Percentiles rank a stretch among this genome's conserved stretches.
phyloP scores from a whole-genome alignment of 2,797 vertebrate genomes.

The Falco novaeseelandiae region DNA sequence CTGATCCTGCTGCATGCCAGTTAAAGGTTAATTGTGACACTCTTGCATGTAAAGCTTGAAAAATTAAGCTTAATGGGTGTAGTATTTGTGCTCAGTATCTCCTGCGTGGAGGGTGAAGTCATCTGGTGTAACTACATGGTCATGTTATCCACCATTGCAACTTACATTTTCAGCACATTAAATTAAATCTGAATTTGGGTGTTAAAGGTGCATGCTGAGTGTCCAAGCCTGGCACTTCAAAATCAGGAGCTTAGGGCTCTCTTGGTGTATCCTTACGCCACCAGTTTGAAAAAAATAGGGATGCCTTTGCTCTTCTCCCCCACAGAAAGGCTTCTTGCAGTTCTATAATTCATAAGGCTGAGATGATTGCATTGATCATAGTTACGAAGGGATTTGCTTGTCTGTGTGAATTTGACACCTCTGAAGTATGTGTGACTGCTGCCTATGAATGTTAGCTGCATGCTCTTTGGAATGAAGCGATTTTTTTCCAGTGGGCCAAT shows the following conservation, averaged over 20 bases:
- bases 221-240: background rate
- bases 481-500: background rate
- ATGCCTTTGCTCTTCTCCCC: background rate
- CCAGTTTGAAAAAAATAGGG: background rate
- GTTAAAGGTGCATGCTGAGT: background rate
- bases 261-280: background rate
- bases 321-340: background rate
- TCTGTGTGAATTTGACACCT: background rate
- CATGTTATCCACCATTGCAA: background rate
- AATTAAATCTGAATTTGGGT: background rate
- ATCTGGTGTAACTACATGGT: background rate
- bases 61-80: background rate
- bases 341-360: background rate
- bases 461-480: background rate
- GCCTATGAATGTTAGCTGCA: background rate
- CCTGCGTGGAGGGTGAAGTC: background rate
- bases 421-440: background rate
- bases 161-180: background rate
- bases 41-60: background rate
- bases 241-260: background rate
- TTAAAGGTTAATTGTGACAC: conserved; percentile 40
- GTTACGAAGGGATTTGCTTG: background rate
- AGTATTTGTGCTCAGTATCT: background rate
- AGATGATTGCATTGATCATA: background rate
- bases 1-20: background rate